Evolutionary conservation across 1,140 invertebrate species (phyloP), one percentile per base, ranked within the genome.

Genomic region (Onthophagus taurus): DNA sequence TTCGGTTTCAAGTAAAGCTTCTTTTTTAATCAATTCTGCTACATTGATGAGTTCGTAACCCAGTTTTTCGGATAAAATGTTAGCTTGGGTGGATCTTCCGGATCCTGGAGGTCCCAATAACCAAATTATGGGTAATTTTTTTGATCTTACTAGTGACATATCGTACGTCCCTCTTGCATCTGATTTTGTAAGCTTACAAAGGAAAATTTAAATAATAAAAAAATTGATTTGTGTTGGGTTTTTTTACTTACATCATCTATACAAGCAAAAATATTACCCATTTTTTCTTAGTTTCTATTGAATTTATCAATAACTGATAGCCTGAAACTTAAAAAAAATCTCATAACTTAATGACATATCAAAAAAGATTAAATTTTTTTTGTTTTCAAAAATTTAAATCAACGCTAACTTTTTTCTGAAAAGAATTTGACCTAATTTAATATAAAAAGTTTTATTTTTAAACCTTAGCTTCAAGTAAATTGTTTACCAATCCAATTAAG

Each of bases 61-160:
- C 1, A 69, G 68, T 31, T 69, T 65, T 33, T 59, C 60, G 7
- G 69, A 66, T 26, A 72, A 63, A n/a, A 66, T 66, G 42, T 67
- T 59, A 1, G 67, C 64, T 2, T 67, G 67, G 0, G 66, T 69
- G 38, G 65, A 65, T 42, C 67, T 68, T 3, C 69, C 70, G 0
- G 68, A 65, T 2, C 69, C 68, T 0, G 68, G 68, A 2, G 70
- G 65, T 0, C 69, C 70, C 44, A 66, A 66, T 34, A 72, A 65
- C 51, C 70, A 72, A 26, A 70, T 65, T n/a, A 72, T 69, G 1
- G 68, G 68, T 13, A 67, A 48, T 1, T 65, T 63, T 4, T 64
- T 49, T 60, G 66, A 65, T 37, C 69, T 42, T 8, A 48, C 42
- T 6, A 31, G 23, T 12, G 42, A 41, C 45, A 51, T 51, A 26